Evolutionary conservation across 2,113 vertebrate species (phyloP), one percentile per base, ranked within the genome.

Genomic region (Dasyprocta punctata): DNA sequence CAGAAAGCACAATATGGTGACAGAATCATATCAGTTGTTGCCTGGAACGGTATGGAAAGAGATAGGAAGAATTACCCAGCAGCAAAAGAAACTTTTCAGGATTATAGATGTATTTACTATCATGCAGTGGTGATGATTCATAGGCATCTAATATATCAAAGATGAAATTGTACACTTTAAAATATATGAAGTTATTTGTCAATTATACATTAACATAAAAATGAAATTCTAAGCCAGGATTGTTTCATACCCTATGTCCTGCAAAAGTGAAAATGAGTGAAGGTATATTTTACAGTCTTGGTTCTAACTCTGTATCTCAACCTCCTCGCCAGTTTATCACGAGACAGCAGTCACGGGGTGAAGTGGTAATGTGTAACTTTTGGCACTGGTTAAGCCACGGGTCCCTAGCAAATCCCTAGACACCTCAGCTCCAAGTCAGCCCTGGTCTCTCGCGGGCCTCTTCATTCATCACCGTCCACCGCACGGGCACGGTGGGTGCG

Each of bases 381-480:
- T 41, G 83, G 30, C 38, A 61, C 0, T 10, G 6, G 22, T 41
- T 54, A 60, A 85, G 33, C 19, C 69, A 54, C 11, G 6, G 11
- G 5, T 54, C 90, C 41, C 41, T 56, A 44, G 63, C n/a, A 92
- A 85, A 91, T 95, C 95, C 87, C 8, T 94, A 73, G 26, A 90
- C 94, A 77, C 58, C 30, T 71, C 9, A 54, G 58, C 89, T 97
- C 60, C 69, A 81, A 94, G 92, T 58, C 11, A 33, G 84, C 58
- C 63, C 77, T 91, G 91, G 26, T 1, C 95, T 71, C 95, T 96
- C 26, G 38, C 30, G 69, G 33, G 5, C 5, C 56, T 95, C 88
- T 85, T 26, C 92, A 90, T 95, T 89, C 78, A 95, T 96, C 69
- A 33, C 87, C 93, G 47, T 89, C 63, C 71, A 82, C 75, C 56